A percentile compares a stretch with the other conserved stretches of the same genome.
These are phyloP conservation scores for Dolichotis patagonum DNA, from an alignment of 2,113 vertebrate species.

Conservation along the genomic window DNA sequence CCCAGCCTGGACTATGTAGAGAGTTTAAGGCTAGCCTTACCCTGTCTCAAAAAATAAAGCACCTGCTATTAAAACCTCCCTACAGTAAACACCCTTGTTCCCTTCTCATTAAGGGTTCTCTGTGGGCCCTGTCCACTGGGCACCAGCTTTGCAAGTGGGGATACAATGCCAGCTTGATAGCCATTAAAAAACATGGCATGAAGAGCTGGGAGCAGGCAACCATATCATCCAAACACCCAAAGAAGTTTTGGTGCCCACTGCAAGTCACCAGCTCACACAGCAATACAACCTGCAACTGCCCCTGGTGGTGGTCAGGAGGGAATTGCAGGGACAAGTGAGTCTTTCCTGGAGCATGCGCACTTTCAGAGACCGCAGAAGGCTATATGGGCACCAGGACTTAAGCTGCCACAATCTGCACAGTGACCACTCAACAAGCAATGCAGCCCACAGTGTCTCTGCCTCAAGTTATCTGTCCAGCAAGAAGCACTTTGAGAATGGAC, in stretches of 20 bases:
- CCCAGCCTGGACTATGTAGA: background rate
- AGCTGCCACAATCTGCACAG: background rate
- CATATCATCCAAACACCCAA: background rate
- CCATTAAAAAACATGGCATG: background rate
- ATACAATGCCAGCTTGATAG: background rate
- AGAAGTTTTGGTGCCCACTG: background rate
- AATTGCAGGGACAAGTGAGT: background rate
- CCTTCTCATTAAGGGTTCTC: background rate
- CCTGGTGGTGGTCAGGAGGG: background rate
- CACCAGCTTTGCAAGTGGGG: background rate
- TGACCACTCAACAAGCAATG: background rate
- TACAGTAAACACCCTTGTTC: background rate
- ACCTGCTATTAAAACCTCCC: background rate
- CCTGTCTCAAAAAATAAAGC: background rate
- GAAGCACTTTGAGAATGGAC: background rate
- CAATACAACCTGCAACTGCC: background rate
- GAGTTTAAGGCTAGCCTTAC: no score
- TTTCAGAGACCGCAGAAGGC: background rate
- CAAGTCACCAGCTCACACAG: background rate
- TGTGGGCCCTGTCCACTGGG: background rate
- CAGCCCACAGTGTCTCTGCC: background rate
- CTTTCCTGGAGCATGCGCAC: background rate
- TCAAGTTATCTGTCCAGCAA: background rate
- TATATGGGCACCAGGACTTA: background rate
- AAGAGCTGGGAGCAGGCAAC: background rate